Percentiles rank a stretch among this genome's conserved stretches.
phyloP scores from a whole-genome alignment of 2,888 invertebrate genomes.

The Cephus pulcher region DNA sequence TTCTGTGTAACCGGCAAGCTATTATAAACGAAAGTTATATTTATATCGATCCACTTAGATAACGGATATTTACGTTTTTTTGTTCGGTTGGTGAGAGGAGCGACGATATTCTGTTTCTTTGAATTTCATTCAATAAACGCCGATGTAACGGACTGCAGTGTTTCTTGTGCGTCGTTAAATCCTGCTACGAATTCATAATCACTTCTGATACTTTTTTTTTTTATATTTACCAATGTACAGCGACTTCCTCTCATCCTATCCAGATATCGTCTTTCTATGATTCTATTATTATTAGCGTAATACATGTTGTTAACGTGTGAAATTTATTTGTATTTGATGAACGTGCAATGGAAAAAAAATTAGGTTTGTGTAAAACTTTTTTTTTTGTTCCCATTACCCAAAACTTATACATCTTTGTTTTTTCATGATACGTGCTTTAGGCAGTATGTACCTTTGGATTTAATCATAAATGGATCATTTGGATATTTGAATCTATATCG shows the following conservation, averaged over 20 bases:
- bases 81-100: constrained; percentile 37
- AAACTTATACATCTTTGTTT: not conserved
- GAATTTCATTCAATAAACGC: constrained; percentile 46
- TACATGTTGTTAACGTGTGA: not conserved
- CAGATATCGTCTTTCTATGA: not conserved
- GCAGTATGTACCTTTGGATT: too few relatives aligned
- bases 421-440: too few relatives aligned
- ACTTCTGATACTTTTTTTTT: not conserved
- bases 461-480: too few relatives aligned
- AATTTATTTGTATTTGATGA: not conserved
- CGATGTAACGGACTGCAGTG: constrained; percentile 29
- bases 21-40: constrained; percentile 55
- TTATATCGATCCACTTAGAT: constrained; percentile 59
- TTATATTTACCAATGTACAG: not conserved
- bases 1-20: constrained; percentile 16
- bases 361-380: not conserved
- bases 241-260: not conserved
- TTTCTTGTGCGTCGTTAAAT: not conserved
- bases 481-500: not conserved
- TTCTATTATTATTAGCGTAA: not conserved
- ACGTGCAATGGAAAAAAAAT: not conserved
- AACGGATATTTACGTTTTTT: constrained; percentile 52
- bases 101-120: constrained; percentile 37
- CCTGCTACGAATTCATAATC: not conserved
- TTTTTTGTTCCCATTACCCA: not conserved